Evolutionary conservation across 2,797 vertebrate genomes (phyloP), one percentile per base, ranked within the genome.

Genomic region (Lutjanus argentimaculatus): DNA sequence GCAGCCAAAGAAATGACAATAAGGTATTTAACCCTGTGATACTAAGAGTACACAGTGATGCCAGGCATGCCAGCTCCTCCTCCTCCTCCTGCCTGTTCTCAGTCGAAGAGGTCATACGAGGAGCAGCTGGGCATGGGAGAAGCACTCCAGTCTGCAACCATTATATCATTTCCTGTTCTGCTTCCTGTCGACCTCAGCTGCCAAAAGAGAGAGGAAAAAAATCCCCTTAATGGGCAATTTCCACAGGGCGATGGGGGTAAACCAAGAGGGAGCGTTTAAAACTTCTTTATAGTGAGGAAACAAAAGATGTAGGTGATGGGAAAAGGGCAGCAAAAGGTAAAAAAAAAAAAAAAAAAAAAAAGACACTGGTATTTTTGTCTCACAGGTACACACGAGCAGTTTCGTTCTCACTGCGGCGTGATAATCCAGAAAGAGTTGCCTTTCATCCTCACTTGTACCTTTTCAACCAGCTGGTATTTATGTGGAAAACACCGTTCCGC

Each of bases 131-230:
- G 92, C 94, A 95, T 90, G 91, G 77, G 91, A 94, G 95, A 95
- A 95, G 87, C 72, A 80, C 30, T 88, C 80, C 83, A 90, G 93
- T 96, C 92, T 92, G 89, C 84, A 92, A 85, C 93, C 87, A 89
- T 97, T 93, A 86, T 91, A 94, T 96, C 89, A 96, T 96, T 97
- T 97, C 96, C 96, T 96, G 91, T 89, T 88, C 94, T 94, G 90
- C 93, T 96, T 97, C 95, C 96, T 96, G 93, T 94, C 91, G 77
- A 92, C 85, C 83, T 67, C 80, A 87, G 80, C 91, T 95, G 94
- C 95, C 95, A 97, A 92, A 94, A 89, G 92, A 75, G 58, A 59
- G 61, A 51, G 48, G 0, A 13, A 4, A 70, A 52, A 69, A 66
- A 81, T 82, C 89, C 94, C 89, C 91, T 92, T 95, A 94, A 95